Evolutionary conservation across 1,140 invertebrate genomes (phyloP).

Genomic region (Lethocerus indicus): DNA sequence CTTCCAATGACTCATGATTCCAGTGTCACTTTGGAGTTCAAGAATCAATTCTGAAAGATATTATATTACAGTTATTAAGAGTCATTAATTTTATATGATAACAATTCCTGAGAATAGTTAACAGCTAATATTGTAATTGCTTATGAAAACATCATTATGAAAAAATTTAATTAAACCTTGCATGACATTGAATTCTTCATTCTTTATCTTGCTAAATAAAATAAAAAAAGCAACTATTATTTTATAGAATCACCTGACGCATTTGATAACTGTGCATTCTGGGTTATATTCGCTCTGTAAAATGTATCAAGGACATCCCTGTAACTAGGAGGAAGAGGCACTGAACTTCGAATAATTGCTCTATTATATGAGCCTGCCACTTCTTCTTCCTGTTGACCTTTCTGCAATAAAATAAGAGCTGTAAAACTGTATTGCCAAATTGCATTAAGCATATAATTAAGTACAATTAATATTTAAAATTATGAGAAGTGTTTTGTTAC

Average conservation of each 20-base stretch:
- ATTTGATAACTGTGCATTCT: slow-evolving; percentile 10
- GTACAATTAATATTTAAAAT: not conserved
- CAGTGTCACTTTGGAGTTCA: slow-evolving; percentile 20
- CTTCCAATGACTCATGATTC: slow-evolving; percentile 23
- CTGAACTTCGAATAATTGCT: slow-evolving; percentile 17
- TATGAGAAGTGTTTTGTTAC: slow-evolving; percentile 10
- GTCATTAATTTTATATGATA: not conserved
- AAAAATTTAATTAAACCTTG: not conserved
- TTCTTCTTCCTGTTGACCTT: slow-evolving; percentile 14
- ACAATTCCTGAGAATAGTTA: not conserved
- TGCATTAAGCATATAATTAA: not conserved
- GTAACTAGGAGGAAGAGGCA: slow-evolving; percentile 17
- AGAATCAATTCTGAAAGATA: slow-evolving; percentile 15
- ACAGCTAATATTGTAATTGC: not conserved
- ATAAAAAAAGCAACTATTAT: not conserved
- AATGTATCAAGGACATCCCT: slow-evolving; percentile 18
- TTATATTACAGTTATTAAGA: not conserved
- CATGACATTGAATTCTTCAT: not conserved
- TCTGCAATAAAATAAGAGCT: not conserved
- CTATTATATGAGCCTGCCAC: slow-evolving; percentile 20
- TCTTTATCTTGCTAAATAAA: not conserved
- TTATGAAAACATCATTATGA: not conserved
- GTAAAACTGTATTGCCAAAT: not conserved
- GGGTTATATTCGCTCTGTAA: slow-evolving; percentile 20
- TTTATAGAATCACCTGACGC: slow-evolving; percentile 15